Evolutionary conservation across 2,797 vertebrate genomes (phyloP), one percentile per base, ranked within the genome.

Genomic region (Pangasius macronema): DNA sequence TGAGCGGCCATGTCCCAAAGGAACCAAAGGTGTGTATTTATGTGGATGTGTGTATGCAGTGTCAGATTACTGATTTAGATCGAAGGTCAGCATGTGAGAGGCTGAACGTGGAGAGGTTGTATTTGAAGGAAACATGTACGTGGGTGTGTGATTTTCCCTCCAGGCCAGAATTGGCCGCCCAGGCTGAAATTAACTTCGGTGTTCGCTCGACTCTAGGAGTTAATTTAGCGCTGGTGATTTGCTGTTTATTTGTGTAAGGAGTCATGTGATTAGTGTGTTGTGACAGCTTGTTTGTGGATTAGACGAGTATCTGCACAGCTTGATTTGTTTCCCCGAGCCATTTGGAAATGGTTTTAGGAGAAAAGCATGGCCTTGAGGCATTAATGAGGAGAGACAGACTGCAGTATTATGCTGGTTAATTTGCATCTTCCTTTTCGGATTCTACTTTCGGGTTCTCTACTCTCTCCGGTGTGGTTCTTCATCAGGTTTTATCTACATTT

Each of bases 1-100:
- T 90, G 99, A 99, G 93, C 96, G 98, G n/a, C 98, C 98, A 2
- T 99, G 99, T 90, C 99, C 99, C 81, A 99, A 98, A 95, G 98
- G 98, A 91, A 99, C 98, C 76, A 96, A 96, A 97, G 98, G 98
- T 99, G 96, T 53, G 88, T 84, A 49, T 27, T 68, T 70, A 55
- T 27, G 49, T 83, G 63, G 9, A 70, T 39, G 82, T 68, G 30
- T 83, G 82, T 55, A 36, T 36, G 63, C 65, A 6, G 82, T 83
- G 30, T 83, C 63, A 22, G 82, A 51, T 83, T 68, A 33, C 63
- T 33, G 46, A 68, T 67, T 30, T 51, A 67, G 27, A 67, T 13
- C 2, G 61, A 83, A 61, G 42, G 27, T 83, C 82, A 51, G 63
- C 7, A 42, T 20, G 39, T n/a, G n/a, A n/a, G n/a, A 30, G 39